These are phyloP conservation scores for Stenopsyche tienmushanensis DNA, from an alignment of 1,140 invertebrate genomes.

Conservation along the genomic window DNA sequence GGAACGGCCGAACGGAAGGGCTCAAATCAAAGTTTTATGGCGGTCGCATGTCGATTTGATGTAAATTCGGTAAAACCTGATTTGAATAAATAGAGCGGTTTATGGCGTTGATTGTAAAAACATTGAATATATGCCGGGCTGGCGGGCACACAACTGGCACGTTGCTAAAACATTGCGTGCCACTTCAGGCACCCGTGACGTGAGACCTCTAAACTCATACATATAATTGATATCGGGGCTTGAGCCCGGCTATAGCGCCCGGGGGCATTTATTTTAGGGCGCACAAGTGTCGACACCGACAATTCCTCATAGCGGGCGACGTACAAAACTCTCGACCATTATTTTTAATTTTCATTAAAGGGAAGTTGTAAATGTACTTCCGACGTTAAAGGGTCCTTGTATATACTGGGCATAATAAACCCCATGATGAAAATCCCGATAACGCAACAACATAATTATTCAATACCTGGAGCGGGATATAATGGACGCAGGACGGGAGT, in stretches of 20 bases:
- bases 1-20: not conserved
- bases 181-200: conserved; percentile 11
- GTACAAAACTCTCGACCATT: no score
- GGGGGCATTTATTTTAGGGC: not conserved
- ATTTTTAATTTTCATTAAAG: no score
- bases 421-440: no score
- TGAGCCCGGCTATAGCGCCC: not conserved
- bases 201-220: conserved; percentile 7
- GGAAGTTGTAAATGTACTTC: no score
- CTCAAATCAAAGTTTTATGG: not conserved
- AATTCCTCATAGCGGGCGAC: no score
- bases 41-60: conserved; percentile 5
- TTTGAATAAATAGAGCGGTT: conserved; percentile 26
- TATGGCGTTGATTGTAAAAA: not conserved
- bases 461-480: no score
- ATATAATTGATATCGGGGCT: conserved; percentile 19
- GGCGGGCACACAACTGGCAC: conserved; percentile 7
- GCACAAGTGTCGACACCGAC: not conserved
- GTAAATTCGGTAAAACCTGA: conserved; percentile 2
- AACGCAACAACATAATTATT: no score
- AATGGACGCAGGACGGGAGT: no score
- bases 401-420: no score
- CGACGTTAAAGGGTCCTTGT: no score
- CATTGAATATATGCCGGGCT: not conserved
- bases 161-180: conserved; percentile 12